These are phyloP conservation scores for Siniperca scherzeri DNA, from an alignment of 2,797 vertebrate genomes.

Conservation along the genomic window DNA sequence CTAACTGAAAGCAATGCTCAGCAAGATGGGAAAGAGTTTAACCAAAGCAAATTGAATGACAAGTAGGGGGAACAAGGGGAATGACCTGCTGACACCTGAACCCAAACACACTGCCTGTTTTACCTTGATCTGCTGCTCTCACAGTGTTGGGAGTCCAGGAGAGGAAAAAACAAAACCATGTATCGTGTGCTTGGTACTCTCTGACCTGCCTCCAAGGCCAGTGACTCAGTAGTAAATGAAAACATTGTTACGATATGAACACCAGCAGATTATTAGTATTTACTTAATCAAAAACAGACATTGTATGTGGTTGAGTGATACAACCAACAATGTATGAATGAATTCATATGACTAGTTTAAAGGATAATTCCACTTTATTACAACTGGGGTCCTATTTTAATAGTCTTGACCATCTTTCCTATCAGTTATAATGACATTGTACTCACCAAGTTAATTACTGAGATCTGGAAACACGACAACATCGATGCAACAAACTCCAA, in stretches of 20 bases:
- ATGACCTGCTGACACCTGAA: conserved; percentile 35
- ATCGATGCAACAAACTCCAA: neutral
- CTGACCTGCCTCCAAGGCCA: conserved; percentile 21
- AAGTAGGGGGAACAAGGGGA: neutral
- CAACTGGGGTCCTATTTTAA: neutral
- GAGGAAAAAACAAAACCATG: conserved; percentile 7
- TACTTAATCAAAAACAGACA: neutral
- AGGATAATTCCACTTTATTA: neutral
- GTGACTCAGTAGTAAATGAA: conserved; percentile 6
- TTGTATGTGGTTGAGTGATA: neutral
- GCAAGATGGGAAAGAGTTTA: neutral
- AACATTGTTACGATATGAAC: conserved; percentile 7
- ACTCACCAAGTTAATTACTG: neutral
- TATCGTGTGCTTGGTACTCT: neutral
- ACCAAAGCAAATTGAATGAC: neutral
- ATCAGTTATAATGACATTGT: too few relatives aligned
- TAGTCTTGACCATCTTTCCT: neutral
- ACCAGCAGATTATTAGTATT: neutral
- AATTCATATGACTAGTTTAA: neutral
- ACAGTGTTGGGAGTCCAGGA: neutral
- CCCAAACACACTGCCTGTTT: neutral
- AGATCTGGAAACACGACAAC: neutral
- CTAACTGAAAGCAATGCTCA: neutral
- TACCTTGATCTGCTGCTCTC: conserved; percentile 25
- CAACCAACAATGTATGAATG: neutral